phyloP scores from a whole-genome alignment of 2,113 vertebrate species.

The Misgurnus mizolepis region DNA sequence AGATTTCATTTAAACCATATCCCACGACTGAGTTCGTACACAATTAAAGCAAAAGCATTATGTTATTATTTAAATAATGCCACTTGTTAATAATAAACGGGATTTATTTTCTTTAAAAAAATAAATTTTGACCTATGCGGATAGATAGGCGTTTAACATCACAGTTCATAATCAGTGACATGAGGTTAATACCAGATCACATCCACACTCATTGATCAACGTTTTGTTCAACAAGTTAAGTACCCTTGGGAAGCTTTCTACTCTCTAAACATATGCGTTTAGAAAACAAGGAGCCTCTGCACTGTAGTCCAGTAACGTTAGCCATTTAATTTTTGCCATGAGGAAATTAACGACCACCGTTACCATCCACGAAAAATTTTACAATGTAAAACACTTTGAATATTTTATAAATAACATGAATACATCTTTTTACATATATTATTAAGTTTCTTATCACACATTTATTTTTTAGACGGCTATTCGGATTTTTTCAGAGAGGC shows the following conservation, averaged over 20 bases:
- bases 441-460: background rate
- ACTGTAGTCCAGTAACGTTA: background rate
- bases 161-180: background rate
- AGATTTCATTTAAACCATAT: constrained; percentile 11
- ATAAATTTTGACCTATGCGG: too few relatives aligned
- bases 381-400: background rate
- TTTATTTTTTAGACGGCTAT: background rate
- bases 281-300: constrained; percentile 18
- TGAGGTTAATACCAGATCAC: too few relatives aligned
- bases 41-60: background rate
- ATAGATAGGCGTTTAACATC: background rate
- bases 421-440: background rate
- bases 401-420: background rate
- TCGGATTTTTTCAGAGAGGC: constrained; percentile 41
- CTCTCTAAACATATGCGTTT: constrained; percentile 1
- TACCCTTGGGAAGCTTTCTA: background rate
- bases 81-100: background rate
- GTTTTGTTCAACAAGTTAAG: constrained; percentile 19
- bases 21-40: background rate
- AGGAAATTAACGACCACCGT: background rate
- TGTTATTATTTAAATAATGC: background rate
- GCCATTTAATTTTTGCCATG: background rate
- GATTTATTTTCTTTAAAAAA: too few relatives aligned
- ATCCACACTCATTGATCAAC: background rate
- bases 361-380: background rate